Base-by-base conservation (phyloP, 2,797 vertebrate genomes). In the Acanthornis magna region DNA sequence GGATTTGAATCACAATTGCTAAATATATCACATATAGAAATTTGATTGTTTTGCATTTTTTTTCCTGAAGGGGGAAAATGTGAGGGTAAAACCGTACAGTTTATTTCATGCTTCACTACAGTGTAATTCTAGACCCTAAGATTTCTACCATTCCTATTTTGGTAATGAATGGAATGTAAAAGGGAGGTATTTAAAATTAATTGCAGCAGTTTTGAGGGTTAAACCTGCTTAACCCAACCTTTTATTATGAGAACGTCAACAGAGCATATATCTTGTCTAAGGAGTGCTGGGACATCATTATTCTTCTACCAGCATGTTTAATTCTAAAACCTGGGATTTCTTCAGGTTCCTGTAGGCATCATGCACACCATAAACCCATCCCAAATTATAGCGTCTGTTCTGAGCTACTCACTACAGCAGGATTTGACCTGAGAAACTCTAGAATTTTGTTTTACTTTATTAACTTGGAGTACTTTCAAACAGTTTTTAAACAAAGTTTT, bases 391-490 rank as follows among this genome's bases (percentile, higher is more conserved):
- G 92, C 9, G 5, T 97, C 97, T 97, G 97, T 98, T 97, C 97
- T 97, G 97, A 98, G 97, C 97, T 97, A 98, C 96, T 97, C 96
- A 97, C 97, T 98, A 98, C 97, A 97, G 98, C 97, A 98, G 97
- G 97, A 97, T 96, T 96, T 97, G 97, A 98, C 98, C 98, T 98
- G 98, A 98, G 98, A 98, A 98, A 98, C 93, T 97, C 95, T 97
- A 98, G 97, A 97, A 92, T 97, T 97, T 95, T 97, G 92, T 96
- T 96, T 97, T 95, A 94, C 84, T 96, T 97, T 97, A 97, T 97
- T 98, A 97, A 97, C 96, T 97, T 91, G 96, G 96, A 97, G 88
- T 95, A 96, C 94, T 97, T 96, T 89, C 96, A 97, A 97, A 97
- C 88, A 96, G 97, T 90, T 95, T 88, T 97, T 91, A 96, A 97